Conservation (phyloP, 2,888 invertebrate genomes). For the Smittia sp. region DNA sequence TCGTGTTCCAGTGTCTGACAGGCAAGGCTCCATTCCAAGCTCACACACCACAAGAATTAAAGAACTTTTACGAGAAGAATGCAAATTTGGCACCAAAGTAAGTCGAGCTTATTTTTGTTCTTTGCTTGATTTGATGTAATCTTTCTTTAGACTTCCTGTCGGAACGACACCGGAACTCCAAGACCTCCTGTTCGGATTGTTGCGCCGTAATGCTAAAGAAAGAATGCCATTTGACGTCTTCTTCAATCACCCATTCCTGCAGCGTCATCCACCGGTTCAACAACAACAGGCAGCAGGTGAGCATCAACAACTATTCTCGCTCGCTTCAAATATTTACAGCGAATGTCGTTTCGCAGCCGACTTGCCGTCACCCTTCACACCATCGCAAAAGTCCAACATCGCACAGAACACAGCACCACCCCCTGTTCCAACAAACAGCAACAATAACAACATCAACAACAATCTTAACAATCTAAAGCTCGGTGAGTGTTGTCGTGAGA, state of each 20-base stretch:
- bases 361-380: constrained; percentile 46
- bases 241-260: constrained; percentile 89
- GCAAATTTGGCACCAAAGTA: constrained; percentile 85
- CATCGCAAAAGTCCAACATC: constrained; percentile 48
- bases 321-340: not conserved
- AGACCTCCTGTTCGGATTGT: constrained; percentile 78
- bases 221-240: constrained; percentile 95
- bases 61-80: constrained; percentile 95
- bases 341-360: constrained; percentile 7
- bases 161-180: constrained; percentile 89
- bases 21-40: constrained; percentile 99
- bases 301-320: not conserved
- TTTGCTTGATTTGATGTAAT: constrained; percentile 40
- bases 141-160: constrained; percentile 72
- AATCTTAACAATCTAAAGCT: constrained; percentile 30
- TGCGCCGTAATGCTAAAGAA: constrained; percentile 90
- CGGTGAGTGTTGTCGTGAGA: constrained; percentile 33
- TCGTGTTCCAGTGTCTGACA: constrained; percentile 96
- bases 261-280: constrained; percentile 59
- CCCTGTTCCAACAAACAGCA: constrained; percentile 51
- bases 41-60: constrained; percentile 94
- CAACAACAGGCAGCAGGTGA: constrained; percentile 45
- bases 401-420: constrained; percentile 50
- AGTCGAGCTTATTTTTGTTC: constrained; percentile 49
- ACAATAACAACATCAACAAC: constrained; percentile 51